Conservation (phyloP, 2,888 invertebrate genomes). For the Leptogaster cylindrica region DNA sequence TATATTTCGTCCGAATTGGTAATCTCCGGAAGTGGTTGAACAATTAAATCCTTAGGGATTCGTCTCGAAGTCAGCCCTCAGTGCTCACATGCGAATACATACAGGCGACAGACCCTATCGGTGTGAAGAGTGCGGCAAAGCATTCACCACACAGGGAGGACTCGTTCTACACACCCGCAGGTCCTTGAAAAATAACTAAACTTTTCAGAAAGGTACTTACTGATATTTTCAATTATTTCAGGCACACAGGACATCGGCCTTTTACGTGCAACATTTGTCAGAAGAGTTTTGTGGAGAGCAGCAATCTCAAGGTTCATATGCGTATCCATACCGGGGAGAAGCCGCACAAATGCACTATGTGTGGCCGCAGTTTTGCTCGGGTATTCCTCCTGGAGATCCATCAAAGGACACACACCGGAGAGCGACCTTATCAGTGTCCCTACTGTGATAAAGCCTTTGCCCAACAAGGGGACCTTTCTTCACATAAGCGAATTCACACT, state of each 20-base stretch:
- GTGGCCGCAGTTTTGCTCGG: slow-evolving; percentile 55
- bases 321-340: slow-evolving; percentile 56
- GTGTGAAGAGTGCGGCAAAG: slow-evolving; percentile 43
- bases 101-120: slow-evolving; percentile 46
- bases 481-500: slow-evolving; percentile 49
- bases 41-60: slow-evolving; percentile 24
- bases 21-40: neutral
- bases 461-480: slow-evolving; percentile 49
- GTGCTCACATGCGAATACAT: slow-evolving; percentile 43
- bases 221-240: neutral
- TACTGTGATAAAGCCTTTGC: slow-evolving; percentile 48
- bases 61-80: slow-evolving; percentile 44
- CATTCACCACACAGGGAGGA: slow-evolving; percentile 48
- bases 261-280: slow-evolving; percentile 53
- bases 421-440: slow-evolving; percentile 50
- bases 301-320: slow-evolving; percentile 56
- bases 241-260: slow-evolving; percentile 12
- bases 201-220: too few species aligned
- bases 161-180: slow-evolving; percentile 44
- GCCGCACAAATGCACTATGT: slow-evolving; percentile 56
- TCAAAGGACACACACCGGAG: slow-evolving; percentile 63
- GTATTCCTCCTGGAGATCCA: slow-evolving; percentile 59
- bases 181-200: too few species aligned
- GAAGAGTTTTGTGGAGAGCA: slow-evolving; percentile 55
- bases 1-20: neutral